Evolutionary conservation across 2,113 vertebrate genomes (phyloP).

Genomic region (Rousettus leschenaultii): DNA sequence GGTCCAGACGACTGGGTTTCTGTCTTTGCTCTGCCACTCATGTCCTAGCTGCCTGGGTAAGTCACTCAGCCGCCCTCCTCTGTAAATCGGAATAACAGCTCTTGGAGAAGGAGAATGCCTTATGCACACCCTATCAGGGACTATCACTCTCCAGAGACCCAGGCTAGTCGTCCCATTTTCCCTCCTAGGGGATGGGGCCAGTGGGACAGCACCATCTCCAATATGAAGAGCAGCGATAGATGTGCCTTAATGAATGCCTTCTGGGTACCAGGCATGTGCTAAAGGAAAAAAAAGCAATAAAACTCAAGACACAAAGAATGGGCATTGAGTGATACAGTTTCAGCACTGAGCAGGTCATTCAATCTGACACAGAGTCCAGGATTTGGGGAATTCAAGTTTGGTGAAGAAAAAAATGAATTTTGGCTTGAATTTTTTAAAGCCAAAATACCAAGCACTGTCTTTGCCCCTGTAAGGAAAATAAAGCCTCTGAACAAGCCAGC

Average conservation of each 20-base stretch:
- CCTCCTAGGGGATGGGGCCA: not conserved
- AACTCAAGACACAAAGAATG: not conserved
- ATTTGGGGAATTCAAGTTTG: not conserved
- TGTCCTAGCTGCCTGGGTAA: not conserved
- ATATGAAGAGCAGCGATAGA: not conserved
- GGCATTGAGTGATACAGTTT: not conserved
- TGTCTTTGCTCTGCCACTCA: not conserved
- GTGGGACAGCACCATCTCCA: not conserved
- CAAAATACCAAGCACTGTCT: not conserved
- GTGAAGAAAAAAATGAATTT: not conserved
- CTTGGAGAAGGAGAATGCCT: not conserved
- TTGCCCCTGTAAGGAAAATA: not conserved
- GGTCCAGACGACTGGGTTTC: not conserved
- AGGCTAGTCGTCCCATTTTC: not conserved
- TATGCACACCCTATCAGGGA: not conserved
- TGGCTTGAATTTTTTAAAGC: not conserved
- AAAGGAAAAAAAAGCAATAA: not conserved
- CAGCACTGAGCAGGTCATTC: not conserved
- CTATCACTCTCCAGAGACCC: not conserved
- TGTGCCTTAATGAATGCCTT: not conserved
- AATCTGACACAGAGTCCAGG: not conserved
- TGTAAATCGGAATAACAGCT: not conserved
- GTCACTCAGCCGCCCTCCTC: not conserved
- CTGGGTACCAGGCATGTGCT: not conserved
- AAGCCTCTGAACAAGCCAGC: not conserved